Conservation (phyloP, 2,797 vertebrate species). For the Amniataba percoides region DNA sequence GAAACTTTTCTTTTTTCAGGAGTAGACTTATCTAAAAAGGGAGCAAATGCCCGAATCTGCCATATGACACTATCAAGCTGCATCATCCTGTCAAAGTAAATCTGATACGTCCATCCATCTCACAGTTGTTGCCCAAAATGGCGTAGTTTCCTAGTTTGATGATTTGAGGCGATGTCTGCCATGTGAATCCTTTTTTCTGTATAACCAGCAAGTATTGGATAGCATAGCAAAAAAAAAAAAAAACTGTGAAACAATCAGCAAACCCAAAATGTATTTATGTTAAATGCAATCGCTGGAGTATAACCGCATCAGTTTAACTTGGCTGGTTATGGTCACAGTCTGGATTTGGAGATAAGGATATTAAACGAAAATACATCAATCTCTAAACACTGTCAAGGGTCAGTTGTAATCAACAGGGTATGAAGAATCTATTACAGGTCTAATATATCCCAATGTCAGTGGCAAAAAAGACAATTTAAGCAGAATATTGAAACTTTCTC, state of each 20-base stretch:
- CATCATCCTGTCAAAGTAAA: constrained; percentile 22
- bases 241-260: not conserved
- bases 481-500: constrained; percentile 12
- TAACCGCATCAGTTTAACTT: not conserved
- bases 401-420: not conserved
- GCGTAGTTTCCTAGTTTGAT: constrained; percentile 10
- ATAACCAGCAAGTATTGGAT: not conserved
- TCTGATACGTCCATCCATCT: constrained; percentile 21
- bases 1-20: constrained; percentile 36
- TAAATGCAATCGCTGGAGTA: constrained; percentile 10
- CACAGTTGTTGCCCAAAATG: not conserved
- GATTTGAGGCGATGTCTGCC: constrained; percentile 20
- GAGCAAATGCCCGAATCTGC: constrained; percentile 32
- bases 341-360: constrained; percentile 2
- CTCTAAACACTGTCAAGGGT: constrained; percentile 18
- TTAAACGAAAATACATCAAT: constrained; percentile 34
- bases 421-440: constrained; percentile 20
- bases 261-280: not conserved
- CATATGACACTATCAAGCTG: constrained; percentile 24
- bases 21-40: constrained; percentile 26
- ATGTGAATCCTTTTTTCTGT: not conserved
- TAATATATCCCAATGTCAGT: not conserved
- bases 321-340: constrained; percentile 12
- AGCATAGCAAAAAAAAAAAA: constrained; percentile 11
- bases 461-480: constrained; percentile 14